Conservation (phyloP, 1,140 invertebrate species). For the Eupristina koningsbergeri region DNA sequence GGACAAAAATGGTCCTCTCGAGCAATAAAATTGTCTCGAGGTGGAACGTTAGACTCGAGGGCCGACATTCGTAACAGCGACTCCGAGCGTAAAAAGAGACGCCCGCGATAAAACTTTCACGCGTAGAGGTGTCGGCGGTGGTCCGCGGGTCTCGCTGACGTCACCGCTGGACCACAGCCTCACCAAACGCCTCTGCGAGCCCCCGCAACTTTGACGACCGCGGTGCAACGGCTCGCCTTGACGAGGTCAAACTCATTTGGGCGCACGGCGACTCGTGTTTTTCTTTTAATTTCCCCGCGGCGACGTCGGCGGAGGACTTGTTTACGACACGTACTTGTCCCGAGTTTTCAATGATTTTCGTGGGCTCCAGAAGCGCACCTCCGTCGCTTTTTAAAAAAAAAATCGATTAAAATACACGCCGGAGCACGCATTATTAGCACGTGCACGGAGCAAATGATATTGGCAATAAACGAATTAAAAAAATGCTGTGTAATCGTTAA, state of each 20-base stretch:
- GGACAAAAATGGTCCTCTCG: too few species aligned
- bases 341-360: not conserved
- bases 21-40: too few species aligned
- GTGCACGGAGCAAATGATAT: not conserved
- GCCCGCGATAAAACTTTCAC: conserved; percentile 9
- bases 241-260: conserved; percentile 32
- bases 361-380: not conserved
- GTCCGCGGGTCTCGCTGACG: conserved; percentile 1
- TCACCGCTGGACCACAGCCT: conserved; percentile 27
- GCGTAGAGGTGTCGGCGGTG: not conserved
- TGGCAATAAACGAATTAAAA: not conserved
- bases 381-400: not conserved
- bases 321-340: not conserved
- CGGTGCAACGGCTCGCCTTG: not conserved
- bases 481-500: not conserved
- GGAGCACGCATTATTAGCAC: not conserved
- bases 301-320: not conserved
- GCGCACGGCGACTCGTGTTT: not conserved
- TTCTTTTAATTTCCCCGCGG: not conserved
- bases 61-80: too few species aligned
- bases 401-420: not conserved
- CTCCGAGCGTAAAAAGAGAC: too few species aligned
- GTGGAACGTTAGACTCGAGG: too few species aligned
- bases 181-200: conserved; percentile 27
- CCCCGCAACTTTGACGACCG: not conserved